Conservation (phyloP, 2,888 invertebrate species). For the Psylliodes chrysocephalus region DNA sequence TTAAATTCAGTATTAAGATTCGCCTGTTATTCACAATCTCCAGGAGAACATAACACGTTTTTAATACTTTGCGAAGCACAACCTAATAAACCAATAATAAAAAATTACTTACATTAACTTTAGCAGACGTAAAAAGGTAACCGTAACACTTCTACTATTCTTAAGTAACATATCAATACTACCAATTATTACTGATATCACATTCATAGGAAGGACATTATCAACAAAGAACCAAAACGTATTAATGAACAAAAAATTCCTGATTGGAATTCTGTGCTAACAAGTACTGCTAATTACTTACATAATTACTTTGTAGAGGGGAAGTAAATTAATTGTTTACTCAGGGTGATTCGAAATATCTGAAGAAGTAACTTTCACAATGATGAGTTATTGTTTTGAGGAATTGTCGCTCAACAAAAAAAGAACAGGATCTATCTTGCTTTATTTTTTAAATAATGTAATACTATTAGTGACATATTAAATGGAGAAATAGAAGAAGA, state of each 20-base stretch:
- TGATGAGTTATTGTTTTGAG: too few relatives aligned
- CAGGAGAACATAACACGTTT: too few relatives aligned
- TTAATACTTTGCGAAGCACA: background rate
- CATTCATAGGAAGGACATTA: background rate
- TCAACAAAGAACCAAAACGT: conserved; percentile 6
- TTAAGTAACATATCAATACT: background rate
- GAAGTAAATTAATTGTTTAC: conserved; percentile 4
- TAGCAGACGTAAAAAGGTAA: background rate
- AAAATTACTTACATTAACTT: conserved; percentile 27
- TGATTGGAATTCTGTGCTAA: background rate
- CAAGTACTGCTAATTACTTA: conserved; percentile 22
- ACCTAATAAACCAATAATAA: background rate
- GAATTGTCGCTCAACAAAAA: too few relatives aligned
- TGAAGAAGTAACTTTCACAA: background rate
- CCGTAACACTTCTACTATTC: background rate
- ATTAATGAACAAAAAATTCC: conserved; percentile 18
- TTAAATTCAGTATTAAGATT: too few relatives aligned
- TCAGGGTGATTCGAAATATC: background rate
- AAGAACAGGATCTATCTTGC: too few relatives aligned
- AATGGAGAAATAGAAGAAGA: too few relatives aligned
- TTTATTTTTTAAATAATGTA: too few relatives aligned
- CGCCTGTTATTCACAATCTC: too few relatives aligned
- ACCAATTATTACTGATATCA: background rate
- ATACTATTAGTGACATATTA: too few relatives aligned
- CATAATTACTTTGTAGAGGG: conserved; percentile 21